Conservation (phyloP, 2,113 vertebrate genomes). For the Eulacestoma nigropectus region DNA sequence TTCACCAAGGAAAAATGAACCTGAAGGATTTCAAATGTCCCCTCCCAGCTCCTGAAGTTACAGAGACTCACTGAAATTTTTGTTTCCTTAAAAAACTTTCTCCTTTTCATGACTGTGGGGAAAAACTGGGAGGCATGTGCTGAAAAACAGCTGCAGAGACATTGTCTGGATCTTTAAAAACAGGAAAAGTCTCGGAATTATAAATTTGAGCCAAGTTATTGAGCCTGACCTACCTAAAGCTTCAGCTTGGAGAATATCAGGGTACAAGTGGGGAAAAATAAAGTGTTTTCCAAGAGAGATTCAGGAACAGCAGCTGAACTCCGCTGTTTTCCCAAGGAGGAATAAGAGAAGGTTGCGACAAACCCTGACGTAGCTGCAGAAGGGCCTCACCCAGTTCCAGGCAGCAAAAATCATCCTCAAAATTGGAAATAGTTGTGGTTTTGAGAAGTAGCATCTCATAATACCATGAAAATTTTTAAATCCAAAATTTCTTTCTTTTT, state of each 20-base stretch:
- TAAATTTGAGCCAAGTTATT: not conserved
- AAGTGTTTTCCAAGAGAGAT: not conserved
- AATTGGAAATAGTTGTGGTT: not conserved
- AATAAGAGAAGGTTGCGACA: not conserved
- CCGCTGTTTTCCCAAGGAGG: not conserved
- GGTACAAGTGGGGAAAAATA: not conserved
- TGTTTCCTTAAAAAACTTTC: not conserved
- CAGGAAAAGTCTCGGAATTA: not conserved
- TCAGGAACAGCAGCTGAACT: not conserved
- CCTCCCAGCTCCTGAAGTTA: not conserved
- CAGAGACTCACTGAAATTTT: not conserved
- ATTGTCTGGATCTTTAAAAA: not conserved
- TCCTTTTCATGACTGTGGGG: fast-evolving
- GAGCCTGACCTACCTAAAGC: not conserved
- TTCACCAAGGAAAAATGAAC: not conserved
- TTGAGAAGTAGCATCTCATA: not conserved
- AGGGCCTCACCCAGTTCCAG: not conserved
- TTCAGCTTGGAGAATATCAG: not conserved
- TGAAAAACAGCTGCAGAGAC: not conserved
- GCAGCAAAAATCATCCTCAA: not conserved
- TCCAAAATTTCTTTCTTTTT: not conserved
- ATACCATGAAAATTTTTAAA: fast-evolving
- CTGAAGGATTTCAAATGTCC: not conserved
- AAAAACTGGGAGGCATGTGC: not conserved
- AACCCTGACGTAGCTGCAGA: not conserved